phyloP scores from a whole-genome alignment of 2,888 invertebrate genomes.

The Eutolmus rufibarbis region DNA sequence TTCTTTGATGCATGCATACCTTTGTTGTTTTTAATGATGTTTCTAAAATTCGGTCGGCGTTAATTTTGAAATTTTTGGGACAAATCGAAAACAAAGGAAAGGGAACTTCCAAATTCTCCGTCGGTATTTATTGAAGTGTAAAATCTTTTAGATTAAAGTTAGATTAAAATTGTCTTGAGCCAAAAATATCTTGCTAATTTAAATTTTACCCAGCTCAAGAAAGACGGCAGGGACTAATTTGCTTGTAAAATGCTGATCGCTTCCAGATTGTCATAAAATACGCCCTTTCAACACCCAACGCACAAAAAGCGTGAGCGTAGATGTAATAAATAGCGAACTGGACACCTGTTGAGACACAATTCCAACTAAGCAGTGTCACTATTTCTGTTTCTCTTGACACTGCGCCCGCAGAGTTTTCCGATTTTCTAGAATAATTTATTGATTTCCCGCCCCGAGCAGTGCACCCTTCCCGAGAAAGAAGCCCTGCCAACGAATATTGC shows the following conservation, averaged over 20 bases:
- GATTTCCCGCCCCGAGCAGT: neutral
- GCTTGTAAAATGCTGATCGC: neutral
- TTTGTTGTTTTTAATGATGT: no score
- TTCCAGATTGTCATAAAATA: neutral
- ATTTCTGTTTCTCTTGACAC: neutral
- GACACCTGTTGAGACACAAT: constrained; percentile 2
- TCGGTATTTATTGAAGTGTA: neutral
- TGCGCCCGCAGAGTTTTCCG: neutral
- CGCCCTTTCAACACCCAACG: neutral
- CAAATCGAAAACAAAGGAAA: no score
- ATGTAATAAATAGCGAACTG: constrained; percentile 4
- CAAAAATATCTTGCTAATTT: neutral
- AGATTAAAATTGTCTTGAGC: neutral
- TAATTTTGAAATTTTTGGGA: no score
- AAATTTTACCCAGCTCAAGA: neutral
- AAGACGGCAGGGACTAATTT: neutral
- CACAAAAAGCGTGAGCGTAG: neutral
- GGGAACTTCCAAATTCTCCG: neutral
- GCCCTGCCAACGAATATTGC: neutral
- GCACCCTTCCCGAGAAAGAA: neutral
- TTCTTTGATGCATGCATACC: no score
- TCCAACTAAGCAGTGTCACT: neutral
- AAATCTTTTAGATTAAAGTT: neutral
- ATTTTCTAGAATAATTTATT: constrained; percentile 18
- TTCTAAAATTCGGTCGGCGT: no score